Evolutionary conservation across 2,113 vertebrate genomes (phyloP).

Genomic region (Peucedramus taeniatus): DNA sequence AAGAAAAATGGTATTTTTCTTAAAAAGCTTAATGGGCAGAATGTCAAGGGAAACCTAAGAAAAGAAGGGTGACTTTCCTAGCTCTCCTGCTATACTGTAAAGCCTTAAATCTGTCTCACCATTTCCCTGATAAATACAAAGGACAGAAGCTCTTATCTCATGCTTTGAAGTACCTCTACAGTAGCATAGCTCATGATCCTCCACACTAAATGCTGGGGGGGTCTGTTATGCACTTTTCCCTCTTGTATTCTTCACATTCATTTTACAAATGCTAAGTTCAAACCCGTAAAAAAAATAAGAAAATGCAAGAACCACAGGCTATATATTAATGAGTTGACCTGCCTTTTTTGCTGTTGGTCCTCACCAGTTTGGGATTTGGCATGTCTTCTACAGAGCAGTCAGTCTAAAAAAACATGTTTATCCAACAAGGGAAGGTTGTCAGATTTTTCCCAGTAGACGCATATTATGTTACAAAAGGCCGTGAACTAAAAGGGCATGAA

Average conservation of each 20-base stretch:
- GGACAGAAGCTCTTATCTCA: not conserved
- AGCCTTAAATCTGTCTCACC: not conserved
- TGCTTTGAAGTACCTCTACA: not conserved
- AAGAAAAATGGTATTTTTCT: not conserved
- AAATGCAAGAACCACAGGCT: not conserved
- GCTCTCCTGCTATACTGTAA: not conserved
- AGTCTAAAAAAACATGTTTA: constrained; percentile 3
- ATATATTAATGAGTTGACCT: not conserved
- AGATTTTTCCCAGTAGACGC: not conserved
- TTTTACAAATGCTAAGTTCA: not conserved
- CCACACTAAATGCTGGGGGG: not conserved
- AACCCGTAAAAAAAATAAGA: not conserved
- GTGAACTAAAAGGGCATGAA: not conserved
- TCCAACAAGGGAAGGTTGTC: not conserved
- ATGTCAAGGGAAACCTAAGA: not conserved
- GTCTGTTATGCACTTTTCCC: not conserved
- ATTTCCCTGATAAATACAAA: not conserved
- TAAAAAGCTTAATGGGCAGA: not conserved
- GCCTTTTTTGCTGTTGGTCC: constrained; percentile 53
- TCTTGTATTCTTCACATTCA: not conserved
- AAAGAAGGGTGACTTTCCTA: not conserved
- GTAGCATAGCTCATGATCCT: not conserved
- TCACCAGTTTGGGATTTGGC: not conserved
- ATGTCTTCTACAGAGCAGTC: not conserved
- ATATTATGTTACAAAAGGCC: not conserved